A percentile compares a stretch with the other conserved stretches of the same genome.
Conservation (phyloP, 1,140 invertebrate genomes). For the Elymnias hypermnestra region DNA sequence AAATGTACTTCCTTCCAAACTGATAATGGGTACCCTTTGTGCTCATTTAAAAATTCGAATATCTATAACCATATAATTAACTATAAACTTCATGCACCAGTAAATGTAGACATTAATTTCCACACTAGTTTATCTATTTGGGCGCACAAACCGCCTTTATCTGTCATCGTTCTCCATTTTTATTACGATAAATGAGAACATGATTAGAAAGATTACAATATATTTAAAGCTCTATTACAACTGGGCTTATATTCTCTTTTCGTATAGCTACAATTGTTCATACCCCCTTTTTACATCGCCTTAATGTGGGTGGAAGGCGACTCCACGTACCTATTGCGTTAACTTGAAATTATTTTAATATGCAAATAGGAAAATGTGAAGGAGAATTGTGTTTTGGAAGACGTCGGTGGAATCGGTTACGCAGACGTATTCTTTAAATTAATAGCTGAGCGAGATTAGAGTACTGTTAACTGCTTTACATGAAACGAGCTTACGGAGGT, state of each 20-base stretch:
- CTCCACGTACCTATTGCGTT: slow-evolving; percentile 62
- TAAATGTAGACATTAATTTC: slow-evolving; percentile 76
- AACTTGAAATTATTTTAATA: slow-evolving; percentile 75
- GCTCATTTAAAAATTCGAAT: slow-evolving; percentile 65
- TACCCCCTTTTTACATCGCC: slow-evolving; percentile 30
- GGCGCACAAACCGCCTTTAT: slow-evolving; percentile 72
- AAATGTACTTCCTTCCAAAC: slow-evolving; percentile 64
- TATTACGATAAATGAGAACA: slow-evolving; percentile 42
- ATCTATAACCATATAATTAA: slow-evolving; percentile 73
- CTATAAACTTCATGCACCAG: slow-evolving; percentile 73
- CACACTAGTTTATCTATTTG: slow-evolving; percentile 75
- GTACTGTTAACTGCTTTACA: slow-evolving; percentile 73
- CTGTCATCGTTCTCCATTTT: slow-evolving; percentile 65
- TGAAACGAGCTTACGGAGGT: slow-evolving; percentile 57
- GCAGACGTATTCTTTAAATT: slow-evolving; percentile 74
- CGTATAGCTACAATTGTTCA: slow-evolving; percentile 11
- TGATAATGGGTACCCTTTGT: slow-evolving; percentile 69
- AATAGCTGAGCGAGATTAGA: slow-evolving; percentile 71
- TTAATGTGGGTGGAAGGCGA: slow-evolving; percentile 39
- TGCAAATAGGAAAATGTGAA: slow-evolving; percentile 75
- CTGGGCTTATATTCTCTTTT: slow-evolving; percentile 42
- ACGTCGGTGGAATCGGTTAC: slow-evolving; percentile 61
- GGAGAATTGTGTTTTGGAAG: slow-evolving; percentile 67
- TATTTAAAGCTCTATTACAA: slow-evolving; percentile 31
- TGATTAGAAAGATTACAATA: slow-evolving; percentile 20